Base-by-base conservation (phyloP, 2,113 vertebrate species). In the Poecile atricapillus region DNA sequence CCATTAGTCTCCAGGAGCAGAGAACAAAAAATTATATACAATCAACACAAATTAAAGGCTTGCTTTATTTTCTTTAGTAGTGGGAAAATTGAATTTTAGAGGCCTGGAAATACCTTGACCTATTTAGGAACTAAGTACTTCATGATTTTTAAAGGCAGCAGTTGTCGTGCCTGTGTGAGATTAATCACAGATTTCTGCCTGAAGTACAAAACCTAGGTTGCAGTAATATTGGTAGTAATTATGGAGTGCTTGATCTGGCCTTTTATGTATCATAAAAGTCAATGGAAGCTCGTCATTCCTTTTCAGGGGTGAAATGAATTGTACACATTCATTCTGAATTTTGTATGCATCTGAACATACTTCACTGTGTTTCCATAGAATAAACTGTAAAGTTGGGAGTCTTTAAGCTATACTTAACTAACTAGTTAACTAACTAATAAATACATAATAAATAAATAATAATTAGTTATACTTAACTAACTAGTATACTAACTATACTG, bases 101-200 rank as follows among this genome's bases (percentile, higher is more conserved):
- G 53, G 37, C 83, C 70, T 79, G 74, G 25, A 93, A 93, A 80
- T 86, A 88, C 79, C 67, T 83, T 96, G 95, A 95, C 96, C 96
- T 88, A 77, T 86, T 94, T 96, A 90, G 46, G 28, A 91, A 47
- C 33, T 39, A 33, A 81, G 71, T 35, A 67, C 18, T 47, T 78
- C 22, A 64, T 50, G 15, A 80, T 83, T 92, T 92, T 83, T 95
- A 67, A 94, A 80, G 46, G 55, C 59, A 90, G 79, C 95, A 97
- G 90, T 93, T 96, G 90, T 84, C 94, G 30, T 92, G 79, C 90
- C 92, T 95, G 90, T 94, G 86, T 96, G 92, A 96, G 52, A 96
- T 90, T 77, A 89, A 52, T 89, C 92, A 75, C 2, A 86, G 74
- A 88, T 86, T 90, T 92, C 71, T 94, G 88, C 86, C 88, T 93